Percentiles rank a stretch among this genome's conserved stretches.
Evolutionary conservation across 2,113 vertebrate species (phyloP).

Genomic region (Dromas ardeola): DNA sequence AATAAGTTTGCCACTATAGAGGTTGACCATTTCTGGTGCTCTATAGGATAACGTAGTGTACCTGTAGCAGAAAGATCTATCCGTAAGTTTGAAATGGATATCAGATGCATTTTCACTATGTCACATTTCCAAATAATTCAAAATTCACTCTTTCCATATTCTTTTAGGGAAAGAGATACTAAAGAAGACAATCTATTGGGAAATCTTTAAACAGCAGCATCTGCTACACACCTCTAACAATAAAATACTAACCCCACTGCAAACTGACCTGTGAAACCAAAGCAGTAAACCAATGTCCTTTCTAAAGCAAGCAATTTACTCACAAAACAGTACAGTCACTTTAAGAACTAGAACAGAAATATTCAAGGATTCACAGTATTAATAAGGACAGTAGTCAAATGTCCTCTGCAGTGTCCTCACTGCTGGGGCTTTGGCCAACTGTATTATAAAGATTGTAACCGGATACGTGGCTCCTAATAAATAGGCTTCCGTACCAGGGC

Average conservation of each 20-base stretch:
- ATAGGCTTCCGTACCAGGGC: not conserved
- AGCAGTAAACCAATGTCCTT: not conserved
- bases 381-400: not conserved
- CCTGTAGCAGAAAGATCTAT: conserved; percentile 70
- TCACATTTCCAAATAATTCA: not conserved
- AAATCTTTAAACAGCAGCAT: not conserved
- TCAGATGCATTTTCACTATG: not conserved
- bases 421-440: not conserved
- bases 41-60: conserved; percentile 98
- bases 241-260: not conserved
- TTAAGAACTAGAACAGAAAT: not conserved
- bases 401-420: not conserved
- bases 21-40: conserved; percentile 98
- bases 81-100: not conserved
- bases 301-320: not conserved
- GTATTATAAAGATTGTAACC: not conserved
- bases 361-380: not conserved
- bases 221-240: not conserved
- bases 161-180: not conserved
- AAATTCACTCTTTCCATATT: not conserved
- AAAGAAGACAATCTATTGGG: rapidly evolving
- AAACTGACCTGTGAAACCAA: not conserved
- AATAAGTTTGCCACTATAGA: conserved; percentile 92
- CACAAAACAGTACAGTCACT: not conserved
- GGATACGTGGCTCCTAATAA: not conserved